Conservation (phyloP, 2,113 vertebrate genomes). For the Apus apus region DNA sequence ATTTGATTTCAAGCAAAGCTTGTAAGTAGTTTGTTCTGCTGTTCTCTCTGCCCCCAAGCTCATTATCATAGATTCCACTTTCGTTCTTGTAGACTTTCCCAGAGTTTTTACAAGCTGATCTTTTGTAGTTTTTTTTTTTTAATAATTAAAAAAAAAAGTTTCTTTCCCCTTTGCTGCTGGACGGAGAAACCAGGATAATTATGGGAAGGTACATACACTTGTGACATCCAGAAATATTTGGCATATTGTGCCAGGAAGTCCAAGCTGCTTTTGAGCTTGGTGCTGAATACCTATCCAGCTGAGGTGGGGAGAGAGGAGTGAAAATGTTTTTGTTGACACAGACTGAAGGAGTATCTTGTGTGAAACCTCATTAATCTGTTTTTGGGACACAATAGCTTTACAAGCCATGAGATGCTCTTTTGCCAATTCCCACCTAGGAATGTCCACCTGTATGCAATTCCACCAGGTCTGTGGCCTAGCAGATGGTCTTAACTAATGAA, state of each 20-base stretch:
- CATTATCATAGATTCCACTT: background rate
- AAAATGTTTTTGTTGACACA: background rate
- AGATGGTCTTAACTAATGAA: conserved; percentile 88
- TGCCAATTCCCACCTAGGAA: conserved; percentile 58
- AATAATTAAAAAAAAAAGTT: background rate
- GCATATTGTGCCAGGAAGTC: background rate
- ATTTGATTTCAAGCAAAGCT: background rate
- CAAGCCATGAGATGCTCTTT: background rate
- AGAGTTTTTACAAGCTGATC: background rate
- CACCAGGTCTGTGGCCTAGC: conserved; percentile 77
- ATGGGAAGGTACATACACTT: background rate
- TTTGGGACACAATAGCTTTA: conserved; percentile 44
- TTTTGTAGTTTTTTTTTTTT: background rate
- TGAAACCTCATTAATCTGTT: conserved; percentile 50
- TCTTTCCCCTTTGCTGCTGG: background rate
- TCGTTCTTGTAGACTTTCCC: background rate
- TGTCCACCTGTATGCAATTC: conserved; percentile 72
- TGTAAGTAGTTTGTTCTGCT: background rate
- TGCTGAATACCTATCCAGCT: background rate
- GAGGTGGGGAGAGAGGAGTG: background rate
- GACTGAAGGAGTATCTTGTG: background rate
- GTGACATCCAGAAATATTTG: background rate
- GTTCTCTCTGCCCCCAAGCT: background rate
- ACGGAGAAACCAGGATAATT: background rate
- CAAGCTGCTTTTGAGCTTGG: background rate